Percentiles rank a stretch among this genome's conserved stretches.
Conservation (phyloP, 2,888 invertebrate genomes). For the Ophion costatus region DNA sequence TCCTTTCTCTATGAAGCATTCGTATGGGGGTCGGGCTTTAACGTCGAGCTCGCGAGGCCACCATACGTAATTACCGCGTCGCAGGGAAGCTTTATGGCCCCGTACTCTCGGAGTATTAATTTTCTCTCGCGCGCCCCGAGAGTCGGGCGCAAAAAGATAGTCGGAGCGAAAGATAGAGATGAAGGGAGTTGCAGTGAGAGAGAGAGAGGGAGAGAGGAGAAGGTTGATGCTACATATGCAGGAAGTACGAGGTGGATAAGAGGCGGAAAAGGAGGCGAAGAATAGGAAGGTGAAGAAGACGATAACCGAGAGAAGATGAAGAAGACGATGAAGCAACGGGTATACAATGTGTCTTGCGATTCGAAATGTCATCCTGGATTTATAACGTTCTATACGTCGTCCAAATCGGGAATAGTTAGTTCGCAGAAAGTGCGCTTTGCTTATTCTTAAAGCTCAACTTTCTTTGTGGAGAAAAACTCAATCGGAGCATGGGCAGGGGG, state of each 20-base stretch:
- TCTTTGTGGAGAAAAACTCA: too few relatives aligned
- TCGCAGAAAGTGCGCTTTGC: too few relatives aligned
- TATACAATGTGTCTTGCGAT: slow-evolving; percentile 45
- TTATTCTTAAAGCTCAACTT: too few relatives aligned
- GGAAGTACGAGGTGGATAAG: slow-evolving; percentile 49
- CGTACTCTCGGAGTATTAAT: slow-evolving; percentile 79
- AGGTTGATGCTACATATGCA: slow-evolving; percentile 41
- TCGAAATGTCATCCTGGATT: slow-evolving; percentile 30
- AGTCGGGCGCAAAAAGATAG: slow-evolving; percentile 60
- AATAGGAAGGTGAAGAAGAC: slow-evolving; percentile 50
- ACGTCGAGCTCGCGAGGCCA: slow-evolving; percentile 70
- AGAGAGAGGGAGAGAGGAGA: slow-evolving; percentile 9
- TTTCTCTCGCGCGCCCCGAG: slow-evolving; percentile 77
- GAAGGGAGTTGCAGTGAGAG: not conserved
- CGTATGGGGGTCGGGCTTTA: slow-evolving; percentile 63
- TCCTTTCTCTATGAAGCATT: slow-evolving; percentile 67
- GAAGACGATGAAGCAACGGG: not conserved
- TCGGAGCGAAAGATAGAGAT: slow-evolving; percentile 50
- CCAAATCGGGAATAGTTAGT: not conserved
- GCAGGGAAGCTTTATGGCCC: slow-evolving; percentile 80
- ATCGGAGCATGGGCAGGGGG: too few relatives aligned
- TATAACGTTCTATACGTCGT: slow-evolving; percentile 9
- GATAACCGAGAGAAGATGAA: slow-evolving; percentile 14
- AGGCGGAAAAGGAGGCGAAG: slow-evolving; percentile 51
- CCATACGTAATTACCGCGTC: slow-evolving; percentile 80